Evolutionary conservation across 2,797 vertebrate species (phyloP).

Genomic region (Parotocinclus haroldoi): DNA sequence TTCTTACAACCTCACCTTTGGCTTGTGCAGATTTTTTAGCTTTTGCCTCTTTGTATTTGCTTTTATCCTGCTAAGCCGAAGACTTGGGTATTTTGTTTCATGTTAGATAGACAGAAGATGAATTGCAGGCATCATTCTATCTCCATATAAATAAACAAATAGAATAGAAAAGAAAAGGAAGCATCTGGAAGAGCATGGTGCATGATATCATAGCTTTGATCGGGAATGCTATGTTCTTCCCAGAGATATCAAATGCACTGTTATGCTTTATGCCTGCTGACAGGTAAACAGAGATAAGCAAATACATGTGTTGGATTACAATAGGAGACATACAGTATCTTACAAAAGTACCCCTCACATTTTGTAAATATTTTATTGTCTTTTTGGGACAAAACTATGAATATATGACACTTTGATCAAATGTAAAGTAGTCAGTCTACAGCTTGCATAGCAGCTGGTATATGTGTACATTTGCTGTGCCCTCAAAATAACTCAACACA

Average conservation of each 20-base stretch:
- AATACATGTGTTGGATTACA: too few species aligned
- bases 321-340: too few species aligned
- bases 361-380: too few species aligned
- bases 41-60: slow-evolving; percentile 24
- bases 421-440: too few species aligned
- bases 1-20: slow-evolving; percentile 7
- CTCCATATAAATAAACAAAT: slow-evolving; percentile 8
- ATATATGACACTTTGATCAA: too few species aligned
- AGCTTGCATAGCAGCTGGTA: too few species aligned
- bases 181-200: slow-evolving; percentile 21
- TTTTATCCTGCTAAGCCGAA: slow-evolving; percentile 33
- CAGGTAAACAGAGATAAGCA: background rate
- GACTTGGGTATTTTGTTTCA: slow-evolving; percentile 33
- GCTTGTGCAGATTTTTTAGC: slow-evolving; percentile 20
- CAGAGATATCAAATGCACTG: slow-evolving; percentile 2
- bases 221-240: slow-evolving; percentile 12
- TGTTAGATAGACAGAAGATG: slow-evolving; percentile 29
- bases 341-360: too few species aligned
- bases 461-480: too few species aligned
- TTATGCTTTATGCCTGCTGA: slow-evolving; percentile 3
- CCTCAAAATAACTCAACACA: too few species aligned
- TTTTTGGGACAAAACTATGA: too few species aligned
- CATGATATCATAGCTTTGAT: slow-evolving; percentile 26
- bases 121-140: slow-evolving; percentile 12
- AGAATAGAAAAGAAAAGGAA: background rate